These are phyloP conservation scores for Mormyrops boulengeri DNA, from an alignment of 2,797 vertebrate species.

Conservation along the genomic window DNA sequence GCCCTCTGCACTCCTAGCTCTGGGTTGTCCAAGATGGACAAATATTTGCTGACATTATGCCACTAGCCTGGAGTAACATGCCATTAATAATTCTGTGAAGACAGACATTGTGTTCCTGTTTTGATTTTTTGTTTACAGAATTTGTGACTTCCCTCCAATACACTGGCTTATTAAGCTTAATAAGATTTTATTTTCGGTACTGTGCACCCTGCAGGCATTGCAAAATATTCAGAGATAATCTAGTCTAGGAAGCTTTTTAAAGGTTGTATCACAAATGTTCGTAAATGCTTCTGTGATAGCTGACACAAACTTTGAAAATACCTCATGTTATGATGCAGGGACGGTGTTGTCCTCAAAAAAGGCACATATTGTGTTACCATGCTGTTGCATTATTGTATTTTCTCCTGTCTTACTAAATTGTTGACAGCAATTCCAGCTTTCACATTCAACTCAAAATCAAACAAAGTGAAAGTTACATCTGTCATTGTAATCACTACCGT, in stretches of 20 bases:
- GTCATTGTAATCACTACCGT: background rate
- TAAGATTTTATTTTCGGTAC: constrained; percentile 27
- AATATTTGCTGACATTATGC: constrained; percentile 27
- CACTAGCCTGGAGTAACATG: constrained; percentile 12
- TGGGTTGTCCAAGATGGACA: constrained; percentile 28
- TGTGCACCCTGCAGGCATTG: background rate
- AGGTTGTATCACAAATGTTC: constrained; percentile 30
- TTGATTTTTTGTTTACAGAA: constrained; percentile 15
- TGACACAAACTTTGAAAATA: background rate
- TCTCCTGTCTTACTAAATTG: background rate
- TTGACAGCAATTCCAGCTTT: background rate
- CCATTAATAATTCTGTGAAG: constrained; percentile 6
- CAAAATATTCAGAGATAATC: constrained; percentile 31
- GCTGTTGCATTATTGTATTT: background rate
- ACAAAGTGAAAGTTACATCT: background rate
- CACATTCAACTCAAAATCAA: background rate
- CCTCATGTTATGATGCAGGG: background rate
- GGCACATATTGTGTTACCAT: background rate
- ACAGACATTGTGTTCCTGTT: background rate
- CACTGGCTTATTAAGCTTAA: constrained; percentile 31
- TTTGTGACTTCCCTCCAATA: constrained; percentile 22
- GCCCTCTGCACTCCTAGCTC: constrained; percentile 5
- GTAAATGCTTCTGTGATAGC: background rate
- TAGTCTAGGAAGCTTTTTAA: constrained; percentile 25
- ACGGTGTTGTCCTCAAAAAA: background rate